Base-by-base conservation (phyloP, 1,140 invertebrate species). In the Atta texana region DNA sequence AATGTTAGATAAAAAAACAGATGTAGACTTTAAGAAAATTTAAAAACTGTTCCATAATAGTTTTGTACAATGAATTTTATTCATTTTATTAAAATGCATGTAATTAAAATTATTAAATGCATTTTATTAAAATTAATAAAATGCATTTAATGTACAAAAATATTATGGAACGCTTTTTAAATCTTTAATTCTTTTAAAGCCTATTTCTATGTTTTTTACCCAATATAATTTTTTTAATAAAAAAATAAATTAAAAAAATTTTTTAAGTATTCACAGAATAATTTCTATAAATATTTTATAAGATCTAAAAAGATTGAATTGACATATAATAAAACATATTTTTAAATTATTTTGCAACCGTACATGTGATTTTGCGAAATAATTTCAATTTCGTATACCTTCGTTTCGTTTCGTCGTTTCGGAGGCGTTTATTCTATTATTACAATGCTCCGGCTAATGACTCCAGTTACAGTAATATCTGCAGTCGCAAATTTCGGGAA, bases 401-500 rank as follows among this genome's bases (percentile, higher is more conserved):
- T 44, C 63, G 21, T 39, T 14, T 4, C 31, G n/a, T 68, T 68
- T 34, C 18, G 3, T 12, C 71, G 21, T 49, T 77, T 64, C 59
- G 10, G 28, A 55, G 10, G 10, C 8, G 10, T 71, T 57, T 34
- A 69, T 81, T 81, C 66, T 81, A 81, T 81, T 81, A 81, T 81
- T 81, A 81, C 78, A 51, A 28, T 21, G 31, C 51, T 71, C 31
- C 78, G 78, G 64, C 21, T 71, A 16, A 57, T 49, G 66, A 71
- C 78, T 71, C 34, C 66, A 71, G 53, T 81, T 81, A 81, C 64
- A 24, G 14, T 81, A 81, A 81, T 71, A 81, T 14, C 34, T 51
- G 34, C 64, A 21, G 53, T 57, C 78, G 31, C 51, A 28, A 71
- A 81, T 81, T 81, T 81, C 34, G 78, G 66, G 1, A 71, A 71